These are phyloP conservation scores for Xestia sexstrigata DNA, from an alignment of 2,888 invertebrate genomes.

Conservation along the genomic window DNA sequence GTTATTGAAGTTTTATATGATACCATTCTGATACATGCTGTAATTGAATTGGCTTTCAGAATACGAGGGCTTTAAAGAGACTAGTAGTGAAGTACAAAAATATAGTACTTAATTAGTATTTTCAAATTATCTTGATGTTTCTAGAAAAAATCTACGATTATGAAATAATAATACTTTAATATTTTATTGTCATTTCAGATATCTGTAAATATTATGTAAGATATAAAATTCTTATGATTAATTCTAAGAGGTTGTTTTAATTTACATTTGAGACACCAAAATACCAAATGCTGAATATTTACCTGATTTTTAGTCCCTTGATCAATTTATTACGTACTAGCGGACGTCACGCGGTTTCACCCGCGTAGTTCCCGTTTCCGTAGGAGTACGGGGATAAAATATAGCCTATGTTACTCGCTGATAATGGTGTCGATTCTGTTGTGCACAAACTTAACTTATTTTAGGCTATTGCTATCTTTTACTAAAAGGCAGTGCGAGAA, in stretches of 20 bases:
- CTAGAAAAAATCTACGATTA: not conserved
- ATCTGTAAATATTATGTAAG: constrained; percentile 43
- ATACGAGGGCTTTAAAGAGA: not conserved
- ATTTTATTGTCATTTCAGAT: constrained; percentile 11
- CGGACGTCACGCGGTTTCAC: no score
- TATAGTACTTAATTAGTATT: constrained; percentile 17
- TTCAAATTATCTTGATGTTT: constrained; percentile 15
- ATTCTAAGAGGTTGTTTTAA: constrained; percentile 3
- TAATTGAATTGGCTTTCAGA: not conserved
- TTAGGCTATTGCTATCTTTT: no score
- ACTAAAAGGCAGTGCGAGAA: no score
- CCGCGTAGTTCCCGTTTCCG: no score
- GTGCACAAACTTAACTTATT: no score
- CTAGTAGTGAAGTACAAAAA: constrained; percentile 23
- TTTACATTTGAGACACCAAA: not conserved
- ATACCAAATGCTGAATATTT: not conserved
- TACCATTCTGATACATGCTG: not conserved
- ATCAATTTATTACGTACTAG: no score
- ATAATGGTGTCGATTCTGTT: no score
- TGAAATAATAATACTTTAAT: constrained; percentile 6
- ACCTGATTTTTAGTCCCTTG: no score
- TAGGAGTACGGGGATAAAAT: no score
- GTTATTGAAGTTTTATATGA: not conserved
- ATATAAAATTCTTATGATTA: constrained; percentile 25
- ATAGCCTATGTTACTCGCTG: no score